A percentile compares a stretch with the other conserved stretches of the same genome.
Conservation (phyloP, 2,888 invertebrate genomes). For the Acrocyrtus sp. region DNA sequence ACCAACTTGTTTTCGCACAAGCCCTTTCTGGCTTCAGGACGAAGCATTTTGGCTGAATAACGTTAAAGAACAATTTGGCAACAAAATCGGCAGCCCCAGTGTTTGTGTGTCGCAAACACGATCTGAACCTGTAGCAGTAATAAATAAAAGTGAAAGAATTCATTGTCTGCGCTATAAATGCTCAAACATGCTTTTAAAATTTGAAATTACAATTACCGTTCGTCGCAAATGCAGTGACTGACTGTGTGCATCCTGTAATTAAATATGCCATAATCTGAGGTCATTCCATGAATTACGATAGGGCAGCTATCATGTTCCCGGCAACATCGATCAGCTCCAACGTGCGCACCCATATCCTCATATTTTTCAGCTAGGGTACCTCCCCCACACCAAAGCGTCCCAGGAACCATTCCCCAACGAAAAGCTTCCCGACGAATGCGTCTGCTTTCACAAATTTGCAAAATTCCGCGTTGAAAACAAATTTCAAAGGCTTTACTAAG, state of each 20-base stretch:
- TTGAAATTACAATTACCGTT: conserved; percentile 71
- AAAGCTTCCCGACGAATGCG: conserved; percentile 60
- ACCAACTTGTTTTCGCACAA: conserved; percentile 82
- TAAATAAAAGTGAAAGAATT: no score
- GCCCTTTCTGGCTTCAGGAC: conserved; percentile 80
- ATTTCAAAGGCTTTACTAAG: no score
- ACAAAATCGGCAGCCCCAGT: conserved; percentile 89
- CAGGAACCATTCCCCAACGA: conserved; percentile 68
- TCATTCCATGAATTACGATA: conserved; percentile 73
- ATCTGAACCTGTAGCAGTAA: conserved; percentile 89
- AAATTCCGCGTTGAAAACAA: no score
- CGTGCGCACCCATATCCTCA: conserved; percentile 73
- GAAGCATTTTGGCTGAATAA: conserved; percentile 95
- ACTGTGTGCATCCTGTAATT: conserved; percentile 79
- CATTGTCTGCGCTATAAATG: no score
- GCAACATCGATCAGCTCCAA: conserved; percentile 77
- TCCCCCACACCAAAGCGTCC: conserved; percentile 81
- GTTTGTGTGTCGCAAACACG: conserved; percentile 88
- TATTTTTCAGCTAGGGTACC: conserved; percentile 72
- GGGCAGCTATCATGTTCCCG: conserved; percentile 76
- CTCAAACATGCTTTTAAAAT: no score
- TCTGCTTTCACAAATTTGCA: no score
- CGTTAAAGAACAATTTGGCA: conserved; percentile 93
- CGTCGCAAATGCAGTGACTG: conserved; percentile 81
- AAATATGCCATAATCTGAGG: conserved; percentile 73